Evolutionary conservation across 92 coral and sea anemone species (phyloP).

Genomic region (Scolanthus callimorphus): DNA sequence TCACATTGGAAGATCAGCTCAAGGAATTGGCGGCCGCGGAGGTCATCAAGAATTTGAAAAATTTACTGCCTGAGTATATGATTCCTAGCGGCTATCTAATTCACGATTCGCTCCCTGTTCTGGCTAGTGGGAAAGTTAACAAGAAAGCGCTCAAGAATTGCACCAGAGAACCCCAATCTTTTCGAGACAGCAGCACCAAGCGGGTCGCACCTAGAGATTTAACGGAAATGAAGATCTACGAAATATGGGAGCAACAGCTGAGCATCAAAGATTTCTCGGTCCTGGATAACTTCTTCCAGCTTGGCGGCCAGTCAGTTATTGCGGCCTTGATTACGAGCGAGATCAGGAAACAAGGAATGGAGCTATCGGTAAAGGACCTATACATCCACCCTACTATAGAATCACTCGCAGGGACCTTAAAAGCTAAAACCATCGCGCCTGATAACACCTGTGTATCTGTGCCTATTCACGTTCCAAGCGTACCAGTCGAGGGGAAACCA

Average conservation of each 20-base stretch:
- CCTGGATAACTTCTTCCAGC: slow-evolving; percentile 10
- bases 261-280: not conserved
- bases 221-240: not conserved
- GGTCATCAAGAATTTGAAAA: not conserved
- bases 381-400: slow-evolving; percentile 1
- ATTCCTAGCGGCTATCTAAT: slow-evolving; percentile 13
- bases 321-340: slow-evolving; percentile 6
- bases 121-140: slow-evolving; percentile 12
- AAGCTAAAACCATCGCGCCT: not conserved
- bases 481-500: not conserved
- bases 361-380: slow-evolving; percentile 2
- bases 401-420: not conserved
- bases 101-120: slow-evolving; percentile 9
- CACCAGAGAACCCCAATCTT: not conserved
- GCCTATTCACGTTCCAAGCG: not conserved
- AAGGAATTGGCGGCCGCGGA: not conserved
- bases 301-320: slow-evolving; percentile 13
- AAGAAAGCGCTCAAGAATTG: slow-evolving; percentile 3
- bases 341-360: not conserved
- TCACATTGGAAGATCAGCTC: slow-evolving; percentile 1
- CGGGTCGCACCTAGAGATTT: slow-evolving; percentile 6
- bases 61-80: slow-evolving; percentile 13
- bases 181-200: not conserved
- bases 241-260: slow-evolving; percentile 3
- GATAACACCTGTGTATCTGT: no score